Conservation (phyloP, 2,888 invertebrate genomes). For the Ligdia adustata region DNA sequence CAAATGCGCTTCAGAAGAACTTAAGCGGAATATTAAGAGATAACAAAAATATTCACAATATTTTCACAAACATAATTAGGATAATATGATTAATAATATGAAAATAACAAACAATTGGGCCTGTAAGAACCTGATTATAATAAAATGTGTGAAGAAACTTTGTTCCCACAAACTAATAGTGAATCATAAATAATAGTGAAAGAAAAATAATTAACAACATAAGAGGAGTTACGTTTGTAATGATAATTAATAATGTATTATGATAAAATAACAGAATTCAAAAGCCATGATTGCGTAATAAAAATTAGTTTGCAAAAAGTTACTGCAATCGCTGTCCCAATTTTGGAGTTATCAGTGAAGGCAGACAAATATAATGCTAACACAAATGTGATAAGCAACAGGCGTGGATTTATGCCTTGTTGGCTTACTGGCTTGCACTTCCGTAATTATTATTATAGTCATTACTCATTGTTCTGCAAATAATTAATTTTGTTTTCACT, state of each 20-base stretch:
- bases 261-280: neutral
- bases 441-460: conserved; percentile 9
- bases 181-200: too few species aligned
- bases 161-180: too few species aligned
- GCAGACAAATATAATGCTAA: conserved; percentile 57
- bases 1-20: too few species aligned
- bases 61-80: conserved; percentile 1
- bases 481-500: neutral
- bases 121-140: conserved; percentile 2
- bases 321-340: conserved; percentile 70
- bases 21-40: too few species aligned
- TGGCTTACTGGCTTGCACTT: conserved; percentile 7
- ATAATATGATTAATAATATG: neutral
- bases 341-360: conserved; percentile 68
- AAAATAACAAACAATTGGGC: conserved; percentile 3
- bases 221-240: too few species aligned
- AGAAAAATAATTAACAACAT: too few species aligned
- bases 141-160: conserved; percentile 1
- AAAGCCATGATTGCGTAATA: conserved; percentile 35
- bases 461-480: conserved; percentile 3
- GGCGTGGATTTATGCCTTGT: conserved; percentile 39
- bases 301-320: conserved; percentile 45
- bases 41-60: neutral
- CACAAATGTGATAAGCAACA: conserved; percentile 50
- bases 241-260: neutral